A percentile compares a stretch with the other conserved stretches of the same genome.
Conservation (phyloP, 2,888 invertebrate species). For the Leptopterna dolabrata region DNA sequence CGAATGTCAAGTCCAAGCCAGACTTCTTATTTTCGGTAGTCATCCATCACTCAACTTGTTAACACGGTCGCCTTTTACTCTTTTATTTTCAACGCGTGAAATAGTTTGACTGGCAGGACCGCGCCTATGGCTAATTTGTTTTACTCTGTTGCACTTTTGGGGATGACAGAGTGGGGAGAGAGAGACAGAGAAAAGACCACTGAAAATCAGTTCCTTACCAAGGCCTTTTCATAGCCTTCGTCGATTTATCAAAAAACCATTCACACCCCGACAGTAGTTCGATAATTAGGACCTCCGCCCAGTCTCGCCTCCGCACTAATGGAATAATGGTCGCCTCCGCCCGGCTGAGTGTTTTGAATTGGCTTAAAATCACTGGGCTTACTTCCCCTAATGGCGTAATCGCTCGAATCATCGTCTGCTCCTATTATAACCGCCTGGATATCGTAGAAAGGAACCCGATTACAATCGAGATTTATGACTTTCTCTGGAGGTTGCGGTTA, state of each 20-base stretch:
- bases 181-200: too few species aligned
- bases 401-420: neutral
- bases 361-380: neutral
- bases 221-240: neutral
- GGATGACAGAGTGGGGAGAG: neutral
- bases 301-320: neutral
- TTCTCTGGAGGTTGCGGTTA: neutral
- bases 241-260: neutral
- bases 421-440: neutral
- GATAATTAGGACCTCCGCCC: neutral
- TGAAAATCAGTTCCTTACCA: neutral
- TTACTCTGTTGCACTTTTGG: neutral
- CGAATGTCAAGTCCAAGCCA: neutral
- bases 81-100: neutral
- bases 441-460: neutral
- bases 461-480: neutral
- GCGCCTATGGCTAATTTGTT: neutral
- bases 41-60: slow-evolving; percentile 46
- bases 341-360: slow-evolving; percentile 5
- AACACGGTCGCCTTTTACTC: neutral
- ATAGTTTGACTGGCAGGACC: neutral
- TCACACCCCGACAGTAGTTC: slow-evolving; percentile 7
- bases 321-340: neutral
- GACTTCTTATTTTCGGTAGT: slow-evolving; percentile 32
- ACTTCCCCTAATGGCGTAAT: neutral